Percentiles rank a stretch among this genome's conserved stretches.
phyloP scores from a whole-genome alignment of 2,113 vertebrate species.

The Odocoileus virginianus region DNA sequence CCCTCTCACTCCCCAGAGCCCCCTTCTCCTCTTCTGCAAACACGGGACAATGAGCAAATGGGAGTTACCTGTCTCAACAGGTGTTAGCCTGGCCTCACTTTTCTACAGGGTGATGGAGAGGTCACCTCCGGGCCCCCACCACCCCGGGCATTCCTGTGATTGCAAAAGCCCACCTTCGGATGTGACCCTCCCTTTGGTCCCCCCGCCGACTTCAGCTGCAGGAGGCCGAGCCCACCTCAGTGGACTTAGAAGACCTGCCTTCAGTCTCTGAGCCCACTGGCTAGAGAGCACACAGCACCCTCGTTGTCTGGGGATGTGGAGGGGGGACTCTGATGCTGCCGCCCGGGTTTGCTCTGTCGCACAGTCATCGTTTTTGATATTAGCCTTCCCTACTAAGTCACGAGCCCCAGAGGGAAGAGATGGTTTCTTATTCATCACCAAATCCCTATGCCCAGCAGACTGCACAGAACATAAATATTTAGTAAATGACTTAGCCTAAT shows the following conservation, averaged over 20 bases:
- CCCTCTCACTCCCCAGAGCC: neutral
- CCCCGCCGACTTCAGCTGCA: neutral
- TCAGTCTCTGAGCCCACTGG: neutral
- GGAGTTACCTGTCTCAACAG: conserved; percentile 71
- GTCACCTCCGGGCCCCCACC: conserved; percentile 42
- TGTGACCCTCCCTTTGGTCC: neutral
- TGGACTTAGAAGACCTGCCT: neutral
- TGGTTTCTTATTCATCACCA: neutral
- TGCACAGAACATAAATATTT: neutral
- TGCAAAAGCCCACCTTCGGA: neutral
- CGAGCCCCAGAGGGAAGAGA: neutral
- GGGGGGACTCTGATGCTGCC: neutral
- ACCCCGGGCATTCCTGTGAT: conserved; percentile 50
- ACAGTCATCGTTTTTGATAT: neutral
- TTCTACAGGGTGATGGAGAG: conserved; percentile 67
- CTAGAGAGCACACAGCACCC: neutral
- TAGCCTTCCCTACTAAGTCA: neutral
- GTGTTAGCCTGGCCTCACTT: conserved; percentile 64
- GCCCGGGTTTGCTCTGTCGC: neutral
- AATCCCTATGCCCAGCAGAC: neutral
- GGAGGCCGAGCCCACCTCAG: neutral
- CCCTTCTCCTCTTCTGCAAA: conserved; percentile 68
- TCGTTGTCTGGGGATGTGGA: neutral
- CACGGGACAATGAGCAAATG: conserved; percentile 62
- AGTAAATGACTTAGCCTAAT: neutral